Evolutionary conservation across 2,797 vertebrate species (phyloP).

Genomic region (Brachyrhaphis roseni): DNA sequence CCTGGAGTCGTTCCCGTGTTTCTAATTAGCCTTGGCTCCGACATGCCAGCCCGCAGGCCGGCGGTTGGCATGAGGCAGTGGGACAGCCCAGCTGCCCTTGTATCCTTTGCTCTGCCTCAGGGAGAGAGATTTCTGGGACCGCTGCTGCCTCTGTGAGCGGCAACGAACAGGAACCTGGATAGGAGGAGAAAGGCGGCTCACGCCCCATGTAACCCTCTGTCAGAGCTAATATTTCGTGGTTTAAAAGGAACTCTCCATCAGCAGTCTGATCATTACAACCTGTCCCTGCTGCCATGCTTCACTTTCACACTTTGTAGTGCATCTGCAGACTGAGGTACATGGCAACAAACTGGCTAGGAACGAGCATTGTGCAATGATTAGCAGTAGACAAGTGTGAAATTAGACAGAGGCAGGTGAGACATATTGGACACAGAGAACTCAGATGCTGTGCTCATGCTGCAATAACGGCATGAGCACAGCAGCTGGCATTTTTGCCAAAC

Average conservation of each 20-base stretch:
- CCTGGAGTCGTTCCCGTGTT: constrained; percentile 58
- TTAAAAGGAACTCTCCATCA: constrained; percentile 43
- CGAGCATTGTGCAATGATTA: constrained; percentile 6
- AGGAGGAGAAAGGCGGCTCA: constrained; percentile 51
- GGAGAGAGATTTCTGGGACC: constrained; percentile 38
- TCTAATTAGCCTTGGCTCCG: constrained; percentile 60
- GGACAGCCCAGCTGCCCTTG: constrained; percentile 74
- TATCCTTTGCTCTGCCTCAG: constrained; percentile 52
- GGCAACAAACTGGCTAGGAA: constrained; percentile 28
- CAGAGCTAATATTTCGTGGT: constrained; percentile 51
- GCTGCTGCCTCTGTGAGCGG: constrained; percentile 35
- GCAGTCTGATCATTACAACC: constrained; percentile 19
- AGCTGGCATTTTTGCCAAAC: constrained; percentile 41
- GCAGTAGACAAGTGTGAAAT: constrained; percentile 26
- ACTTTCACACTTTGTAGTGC: constrained; percentile 15
- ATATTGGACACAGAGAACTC: constrained; percentile 3
- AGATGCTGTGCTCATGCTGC: neutral
- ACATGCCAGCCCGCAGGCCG: constrained; percentile 48
- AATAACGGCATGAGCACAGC: constrained; percentile 20
- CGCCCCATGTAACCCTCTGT: constrained; percentile 40
- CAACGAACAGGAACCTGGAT: constrained; percentile 47
- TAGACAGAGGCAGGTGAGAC: constrained; percentile 17
- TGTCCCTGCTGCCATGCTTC: constrained; percentile 25
- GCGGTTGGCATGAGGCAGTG: constrained; percentile 67
- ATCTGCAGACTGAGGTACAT: neutral